phyloP scores from a whole-genome alignment of 2,113 vertebrate species.

The Syngnathus floridae region DNA sequence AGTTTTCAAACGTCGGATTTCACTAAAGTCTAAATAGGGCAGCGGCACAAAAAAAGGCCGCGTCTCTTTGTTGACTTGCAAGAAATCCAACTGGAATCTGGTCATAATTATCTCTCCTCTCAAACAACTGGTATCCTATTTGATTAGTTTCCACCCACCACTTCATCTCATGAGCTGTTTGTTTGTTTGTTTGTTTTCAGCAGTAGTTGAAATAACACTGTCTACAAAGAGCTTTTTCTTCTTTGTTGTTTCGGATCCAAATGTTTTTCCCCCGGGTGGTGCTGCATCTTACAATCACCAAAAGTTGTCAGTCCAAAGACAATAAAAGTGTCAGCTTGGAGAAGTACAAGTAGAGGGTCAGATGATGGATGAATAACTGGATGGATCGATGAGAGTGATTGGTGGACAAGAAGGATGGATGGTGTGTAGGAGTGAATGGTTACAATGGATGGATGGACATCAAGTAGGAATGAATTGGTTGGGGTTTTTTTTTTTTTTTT shows the following conservation, averaged over 20 bases:
- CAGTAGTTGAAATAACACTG: conserved; percentile 13
- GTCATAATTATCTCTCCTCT: conserved; percentile 27
- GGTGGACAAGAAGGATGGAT: not conserved
- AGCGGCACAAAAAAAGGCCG: not conserved
- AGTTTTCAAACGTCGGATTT: not conserved
- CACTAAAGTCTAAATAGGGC: not conserved
- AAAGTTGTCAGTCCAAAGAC: conserved; percentile 27
- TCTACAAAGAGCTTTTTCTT: conserved; percentile 2
- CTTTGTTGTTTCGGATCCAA: conserved; percentile 6
- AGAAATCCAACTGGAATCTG: conserved; percentile 27
- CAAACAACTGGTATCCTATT: conserved; percentile 29
- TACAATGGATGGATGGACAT: not conserved
- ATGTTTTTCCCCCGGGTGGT: conserved; percentile 15
- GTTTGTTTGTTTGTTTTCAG: conserved; percentile 1
- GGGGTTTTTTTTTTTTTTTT: not conserved
- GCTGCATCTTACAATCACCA: conserved; percentile 20
- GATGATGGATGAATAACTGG: not conserved
- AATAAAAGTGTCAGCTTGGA: conserved; percentile 19
- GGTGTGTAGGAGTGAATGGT: not conserved
- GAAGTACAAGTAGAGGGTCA: not conserved
- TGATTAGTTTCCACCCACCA: conserved; percentile 20
- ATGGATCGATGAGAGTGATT: not conserved
- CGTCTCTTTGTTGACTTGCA: not conserved
- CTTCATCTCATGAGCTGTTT: conserved; percentile 11
- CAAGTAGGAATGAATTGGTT: not conserved